These are phyloP conservation scores for Teleogryllus oceanicus DNA, from an alignment of 2,888 invertebrate species.

Conservation along the genomic window DNA sequence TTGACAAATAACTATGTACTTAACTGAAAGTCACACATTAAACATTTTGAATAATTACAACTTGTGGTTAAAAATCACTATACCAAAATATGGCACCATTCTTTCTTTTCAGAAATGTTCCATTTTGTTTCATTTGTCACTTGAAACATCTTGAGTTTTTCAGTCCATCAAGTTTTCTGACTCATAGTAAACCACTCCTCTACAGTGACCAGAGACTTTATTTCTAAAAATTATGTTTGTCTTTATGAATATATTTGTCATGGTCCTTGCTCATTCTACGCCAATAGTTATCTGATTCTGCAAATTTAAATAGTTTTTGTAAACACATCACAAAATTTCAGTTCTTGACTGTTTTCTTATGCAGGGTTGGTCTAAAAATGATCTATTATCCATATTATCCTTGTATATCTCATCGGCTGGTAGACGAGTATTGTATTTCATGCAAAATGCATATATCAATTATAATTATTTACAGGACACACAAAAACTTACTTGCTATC, in stretches of 20 bases:
- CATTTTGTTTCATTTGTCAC: slow-evolving; percentile 2
- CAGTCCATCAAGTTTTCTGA: not conserved
- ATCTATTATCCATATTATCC: not conserved
- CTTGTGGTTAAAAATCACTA: slow-evolving; percentile 12
- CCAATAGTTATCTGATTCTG: not conserved
- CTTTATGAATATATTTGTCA: not conserved
- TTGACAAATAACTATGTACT: slow-evolving; percentile 18
- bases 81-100: slow-evolving; percentile 11
- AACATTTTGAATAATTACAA: slow-evolving; percentile 18
- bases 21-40: slow-evolving; percentile 1
- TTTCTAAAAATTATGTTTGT: not conserved
- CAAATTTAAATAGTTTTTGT: not conserved
- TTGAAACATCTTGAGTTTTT: slow-evolving; percentile 10
- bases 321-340: slow-evolving; percentile 11
- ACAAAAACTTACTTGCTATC: not conserved
- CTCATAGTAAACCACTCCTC: not conserved
- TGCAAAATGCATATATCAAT: slow-evolving; percentile 5
- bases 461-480: not conserved
- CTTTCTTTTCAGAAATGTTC: not conserved
- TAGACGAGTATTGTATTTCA: not conserved
- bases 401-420: not conserved
- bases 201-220: not conserved
- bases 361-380: not conserved
- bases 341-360: not conserved
- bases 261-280: not conserved